phyloP scores from a whole-genome alignment of 2,888 invertebrate genomes.

The Kryphioiulus occultus region DNA sequence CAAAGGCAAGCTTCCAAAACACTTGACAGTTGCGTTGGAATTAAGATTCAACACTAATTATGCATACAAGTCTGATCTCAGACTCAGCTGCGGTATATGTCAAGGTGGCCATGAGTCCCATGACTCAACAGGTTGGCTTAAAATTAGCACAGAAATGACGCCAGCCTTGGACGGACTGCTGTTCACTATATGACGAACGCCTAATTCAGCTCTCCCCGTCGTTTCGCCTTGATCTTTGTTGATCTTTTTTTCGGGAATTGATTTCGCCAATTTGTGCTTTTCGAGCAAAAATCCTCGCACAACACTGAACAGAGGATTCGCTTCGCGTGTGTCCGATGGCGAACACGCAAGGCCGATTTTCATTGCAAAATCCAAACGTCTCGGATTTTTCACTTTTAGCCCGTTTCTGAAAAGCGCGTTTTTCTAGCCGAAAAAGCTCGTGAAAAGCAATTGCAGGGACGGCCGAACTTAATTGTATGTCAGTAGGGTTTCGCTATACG shows the following conservation, averaged over 20 bases:
- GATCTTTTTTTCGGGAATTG: constrained; percentile 12
- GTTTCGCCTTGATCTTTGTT: constrained; percentile 21
- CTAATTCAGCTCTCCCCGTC: background rate
- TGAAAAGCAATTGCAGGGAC: background rate
- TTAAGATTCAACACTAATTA: background rate
- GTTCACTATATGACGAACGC: background rate
- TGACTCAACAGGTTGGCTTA: background rate
- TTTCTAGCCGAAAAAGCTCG: background rate
- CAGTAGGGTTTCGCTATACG: constrained; percentile 3
- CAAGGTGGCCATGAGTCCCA: background rate
- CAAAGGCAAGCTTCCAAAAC: no score
- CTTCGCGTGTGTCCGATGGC: background rate
- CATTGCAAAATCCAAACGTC: background rate
- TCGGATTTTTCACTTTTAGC: background rate
- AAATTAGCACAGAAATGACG: background rate
- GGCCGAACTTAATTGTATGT: constrained; percentile 31
- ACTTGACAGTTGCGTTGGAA: background rate
- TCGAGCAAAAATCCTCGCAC: background rate
- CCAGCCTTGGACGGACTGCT: background rate
- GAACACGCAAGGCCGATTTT: constrained; percentile 10
- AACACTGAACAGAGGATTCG: background rate
- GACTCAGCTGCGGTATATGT: background rate
- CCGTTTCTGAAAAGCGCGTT: background rate
- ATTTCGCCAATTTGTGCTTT: constrained; percentile 2
- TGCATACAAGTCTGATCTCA: background rate